Evolutionary conservation across 2,888 invertebrate genomes (phyloP).

Genomic region (Napeogenes sylphis): DNA sequence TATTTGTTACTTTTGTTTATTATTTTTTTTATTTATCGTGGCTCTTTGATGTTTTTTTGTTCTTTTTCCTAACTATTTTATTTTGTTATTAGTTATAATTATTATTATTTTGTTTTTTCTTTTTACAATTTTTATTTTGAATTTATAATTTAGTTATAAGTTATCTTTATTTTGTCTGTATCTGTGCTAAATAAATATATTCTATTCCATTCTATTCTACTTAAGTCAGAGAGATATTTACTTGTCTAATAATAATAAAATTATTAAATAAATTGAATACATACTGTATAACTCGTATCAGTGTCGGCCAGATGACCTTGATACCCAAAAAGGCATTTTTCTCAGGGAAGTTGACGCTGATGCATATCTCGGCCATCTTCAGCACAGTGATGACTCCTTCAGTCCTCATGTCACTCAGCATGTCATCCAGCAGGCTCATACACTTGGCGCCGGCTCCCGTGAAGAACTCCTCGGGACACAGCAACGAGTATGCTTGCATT

Average conservation of each 20-base stretch:
- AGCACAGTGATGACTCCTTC: constrained; percentile 80
- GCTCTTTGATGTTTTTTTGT: no score
- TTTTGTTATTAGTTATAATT: no score
- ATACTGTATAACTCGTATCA: constrained; percentile 64
- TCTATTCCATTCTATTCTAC: no score
- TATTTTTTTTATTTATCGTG: no score
- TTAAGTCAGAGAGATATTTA: no score
- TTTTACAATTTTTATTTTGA: no score
- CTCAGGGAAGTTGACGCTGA: constrained; percentile 84
- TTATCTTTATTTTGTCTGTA: no score
- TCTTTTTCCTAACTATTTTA: no score
- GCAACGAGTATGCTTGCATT: constrained; percentile 87
- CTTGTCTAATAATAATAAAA: background rate
- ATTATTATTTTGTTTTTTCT: no score
- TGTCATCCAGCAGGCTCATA: constrained; percentile 82
- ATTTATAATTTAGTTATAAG: no score
- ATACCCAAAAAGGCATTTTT: constrained; percentile 84
- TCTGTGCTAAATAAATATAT: no score
- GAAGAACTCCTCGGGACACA: constrained; percentile 88
- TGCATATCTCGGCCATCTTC: constrained; percentile 80
- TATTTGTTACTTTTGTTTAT: no score
- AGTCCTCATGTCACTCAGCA: constrained; percentile 85
- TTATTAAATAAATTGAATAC: constrained; percentile 32
- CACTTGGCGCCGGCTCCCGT: constrained; percentile 83
- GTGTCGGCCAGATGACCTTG: constrained; percentile 70